Conservation (phyloP, 53 echinoderm and acorn worm genomes). For the Mesocentrotus franciscanus region DNA sequence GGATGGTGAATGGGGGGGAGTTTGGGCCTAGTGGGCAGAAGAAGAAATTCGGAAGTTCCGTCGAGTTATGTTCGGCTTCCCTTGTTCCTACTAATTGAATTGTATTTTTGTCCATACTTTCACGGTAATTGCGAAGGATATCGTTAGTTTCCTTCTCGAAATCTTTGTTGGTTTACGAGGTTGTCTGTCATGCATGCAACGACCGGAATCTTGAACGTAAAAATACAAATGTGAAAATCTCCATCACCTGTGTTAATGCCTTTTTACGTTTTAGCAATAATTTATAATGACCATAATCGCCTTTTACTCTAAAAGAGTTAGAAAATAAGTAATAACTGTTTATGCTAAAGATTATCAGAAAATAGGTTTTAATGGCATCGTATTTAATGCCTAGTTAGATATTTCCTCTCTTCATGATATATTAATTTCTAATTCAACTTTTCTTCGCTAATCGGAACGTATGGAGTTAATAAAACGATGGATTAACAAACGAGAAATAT, state of each 20-base stretch:
- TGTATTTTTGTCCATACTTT: not conserved
- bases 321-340: too few relatives aligned
- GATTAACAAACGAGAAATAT: too few relatives aligned
- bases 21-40: not conserved
- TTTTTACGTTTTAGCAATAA: not conserved
- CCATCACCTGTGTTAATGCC: not conserved
- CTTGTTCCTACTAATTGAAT: conserved; percentile 12
- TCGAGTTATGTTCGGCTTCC: conserved; percentile 21
- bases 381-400: not conserved
- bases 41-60: conserved; percentile 49
- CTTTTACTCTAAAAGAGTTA: not conserved
- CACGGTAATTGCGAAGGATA: conserved; percentile 24
- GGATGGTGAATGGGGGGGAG: not conserved
- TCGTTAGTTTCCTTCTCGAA: conserved; percentile 8
- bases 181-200: not conserved
- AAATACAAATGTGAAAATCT: not conserved
- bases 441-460: not conserved
- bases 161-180: conserved; percentile 12
- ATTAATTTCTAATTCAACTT: too few relatives aligned
- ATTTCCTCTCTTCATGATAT: too few relatives aligned
- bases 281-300: not conserved
- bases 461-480: not conserved
- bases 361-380: not conserved
- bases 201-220: not conserved
- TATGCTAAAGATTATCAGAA: too few relatives aligned